phyloP scores from a whole-genome alignment of 2,888 invertebrate species.

The Noctua janthe region DNA sequence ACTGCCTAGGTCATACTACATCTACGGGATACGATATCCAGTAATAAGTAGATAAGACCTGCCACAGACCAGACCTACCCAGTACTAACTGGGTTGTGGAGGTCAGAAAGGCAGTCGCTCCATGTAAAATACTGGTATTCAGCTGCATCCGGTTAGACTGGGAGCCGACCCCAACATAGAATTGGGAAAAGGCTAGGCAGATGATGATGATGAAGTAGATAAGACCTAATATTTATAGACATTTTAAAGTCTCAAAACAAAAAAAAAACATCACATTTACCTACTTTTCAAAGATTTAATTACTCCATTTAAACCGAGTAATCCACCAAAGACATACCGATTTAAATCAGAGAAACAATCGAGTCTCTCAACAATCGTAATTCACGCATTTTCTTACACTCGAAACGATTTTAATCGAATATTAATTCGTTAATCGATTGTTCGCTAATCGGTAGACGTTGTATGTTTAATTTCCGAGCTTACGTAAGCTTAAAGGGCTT shows the following conservation, averaged over 20 bases:
- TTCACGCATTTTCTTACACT: constrained; percentile 37
- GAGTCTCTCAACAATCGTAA: constrained; percentile 32
- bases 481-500: constrained; percentile 31
- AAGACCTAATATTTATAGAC: background rate
- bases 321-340: constrained; percentile 1
- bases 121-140: too few species aligned
- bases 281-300: background rate
- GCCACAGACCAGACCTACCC: too few species aligned
- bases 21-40: background rate
- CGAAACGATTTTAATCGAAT: constrained; percentile 47
- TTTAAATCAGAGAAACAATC: constrained; percentile 27
- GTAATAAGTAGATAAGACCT: background rate
- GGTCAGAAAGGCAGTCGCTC: too few species aligned
- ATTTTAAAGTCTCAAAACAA: background rate
- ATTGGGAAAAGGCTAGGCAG: too few species aligned
- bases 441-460: constrained; percentile 52
- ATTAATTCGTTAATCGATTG: constrained; percentile 40
- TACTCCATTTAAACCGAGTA: background rate
- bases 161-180: too few species aligned
- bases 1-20: background rate
- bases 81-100: too few species aligned
- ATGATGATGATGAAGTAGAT: background rate
- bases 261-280: fast-evolving
- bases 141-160: too few species aligned
- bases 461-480: constrained; percentile 60